phyloP scores from a whole-genome alignment of 37 sponge, comb jelly and placozoan genomes.

The Geodia barretti region DNA sequence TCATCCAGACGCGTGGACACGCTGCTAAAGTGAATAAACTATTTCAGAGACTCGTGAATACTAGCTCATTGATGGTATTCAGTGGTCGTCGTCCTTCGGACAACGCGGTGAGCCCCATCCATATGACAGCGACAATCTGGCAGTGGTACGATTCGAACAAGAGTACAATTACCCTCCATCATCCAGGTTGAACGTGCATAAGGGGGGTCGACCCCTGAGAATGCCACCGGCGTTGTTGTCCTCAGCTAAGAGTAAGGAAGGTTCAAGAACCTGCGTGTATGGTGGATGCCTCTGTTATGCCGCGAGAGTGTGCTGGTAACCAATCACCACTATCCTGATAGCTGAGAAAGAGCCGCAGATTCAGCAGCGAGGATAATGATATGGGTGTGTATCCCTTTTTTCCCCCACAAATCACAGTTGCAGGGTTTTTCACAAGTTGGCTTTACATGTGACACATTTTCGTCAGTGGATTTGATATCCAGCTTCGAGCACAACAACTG shows the following conservation, averaged over 20 bases:
- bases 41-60: slow-evolving; percentile 51
- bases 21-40: slow-evolving; percentile 58
- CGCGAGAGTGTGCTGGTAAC: slow-evolving; percentile 56
- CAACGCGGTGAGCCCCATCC: slow-evolving; percentile 33
- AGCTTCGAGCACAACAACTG: no score
- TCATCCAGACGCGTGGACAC: slow-evolving; percentile 37
- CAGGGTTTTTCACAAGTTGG: no score
- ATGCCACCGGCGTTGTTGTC: slow-evolving; percentile 82
- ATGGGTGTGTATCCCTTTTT: no score
- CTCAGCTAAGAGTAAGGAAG: slow-evolving; percentile 72
- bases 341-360: slow-evolving; percentile 93
- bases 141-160: slow-evolving; percentile 70
- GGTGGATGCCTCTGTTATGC: slow-evolving; percentile 90
- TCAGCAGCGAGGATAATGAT: no score
- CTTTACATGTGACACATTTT: no score
- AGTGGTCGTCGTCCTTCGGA: not conserved
- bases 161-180: slow-evolving; percentile 42
- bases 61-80: slow-evolving; percentile 14
- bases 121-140: slow-evolving; percentile 69
- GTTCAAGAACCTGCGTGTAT: slow-evolving; percentile 67
- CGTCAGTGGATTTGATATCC: no score
- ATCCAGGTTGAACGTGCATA: slow-evolving; percentile 79
- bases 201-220: slow-evolving; percentile 66
- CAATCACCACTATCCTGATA: slow-evolving; percentile 80
- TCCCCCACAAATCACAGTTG: no score